Evolutionary conservation across 2,888 invertebrate genomes (phyloP).

Genomic region (Candidula unifasciata): DNA sequence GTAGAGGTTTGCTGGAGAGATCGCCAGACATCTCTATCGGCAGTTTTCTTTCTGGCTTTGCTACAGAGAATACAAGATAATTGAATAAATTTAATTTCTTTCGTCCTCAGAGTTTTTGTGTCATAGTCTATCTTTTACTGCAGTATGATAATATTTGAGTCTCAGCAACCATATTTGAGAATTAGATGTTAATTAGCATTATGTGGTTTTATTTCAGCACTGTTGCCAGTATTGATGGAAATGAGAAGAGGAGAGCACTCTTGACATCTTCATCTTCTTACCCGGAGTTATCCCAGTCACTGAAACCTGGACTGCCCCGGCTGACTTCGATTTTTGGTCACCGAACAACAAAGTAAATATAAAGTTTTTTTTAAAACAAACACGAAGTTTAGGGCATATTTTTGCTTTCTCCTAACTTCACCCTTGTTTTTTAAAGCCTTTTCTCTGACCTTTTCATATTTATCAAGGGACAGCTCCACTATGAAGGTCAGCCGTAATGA

Average conservation of each 20-base stretch:
- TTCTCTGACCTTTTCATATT: background rate
- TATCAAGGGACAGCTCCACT: background rate
- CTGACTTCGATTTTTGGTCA: constrained; percentile 72
- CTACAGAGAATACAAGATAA: no score
- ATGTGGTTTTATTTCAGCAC: no score
- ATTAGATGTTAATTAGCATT: no score
- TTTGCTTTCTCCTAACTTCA: background rate
- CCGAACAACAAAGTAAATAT: constrained; percentile 69
- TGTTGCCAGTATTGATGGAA: constrained; percentile 1
- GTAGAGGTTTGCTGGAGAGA: no score
- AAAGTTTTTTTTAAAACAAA: background rate
- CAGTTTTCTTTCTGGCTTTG: no score
- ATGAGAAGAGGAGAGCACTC: constrained; percentile 39
- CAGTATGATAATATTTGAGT: no score
- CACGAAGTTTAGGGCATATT: background rate
- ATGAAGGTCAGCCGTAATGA: no score
- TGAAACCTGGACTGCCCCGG: constrained; percentile 57
- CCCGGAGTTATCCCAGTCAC: constrained; percentile 63
- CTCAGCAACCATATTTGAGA: no score
- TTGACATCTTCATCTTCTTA: constrained; percentile 67
- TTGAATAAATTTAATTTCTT: no score
- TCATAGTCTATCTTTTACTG: no score
- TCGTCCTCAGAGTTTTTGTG: no score
- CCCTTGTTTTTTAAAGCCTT: background rate
- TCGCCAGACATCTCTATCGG: no score